These are phyloP conservation scores for Chirona hameri DNA, from an alignment of 2,888 invertebrate genomes.

Conservation along the genomic window DNA sequence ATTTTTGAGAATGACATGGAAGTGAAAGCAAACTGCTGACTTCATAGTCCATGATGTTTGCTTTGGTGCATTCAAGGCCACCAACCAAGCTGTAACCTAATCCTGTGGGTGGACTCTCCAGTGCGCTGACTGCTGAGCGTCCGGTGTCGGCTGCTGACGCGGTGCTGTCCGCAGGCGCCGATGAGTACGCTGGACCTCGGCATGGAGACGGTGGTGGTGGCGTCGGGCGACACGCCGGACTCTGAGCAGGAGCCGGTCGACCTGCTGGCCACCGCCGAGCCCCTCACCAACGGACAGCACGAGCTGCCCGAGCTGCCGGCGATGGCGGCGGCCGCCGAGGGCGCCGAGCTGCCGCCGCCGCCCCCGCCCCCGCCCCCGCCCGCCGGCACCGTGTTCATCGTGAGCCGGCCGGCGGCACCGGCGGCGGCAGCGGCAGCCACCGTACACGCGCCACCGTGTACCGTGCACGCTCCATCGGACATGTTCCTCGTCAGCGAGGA, in stretches of 20 bases:
- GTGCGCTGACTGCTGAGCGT: too few species aligned
- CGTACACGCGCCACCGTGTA: slow-evolving; percentile 12
- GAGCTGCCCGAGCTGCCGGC: not conserved
- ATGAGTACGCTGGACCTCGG: slow-evolving; percentile 22
- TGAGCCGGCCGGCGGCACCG: not conserved
- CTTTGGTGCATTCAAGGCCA: too few species aligned
- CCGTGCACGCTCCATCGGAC: slow-evolving; percentile 1
- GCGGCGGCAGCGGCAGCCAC: not conserved
- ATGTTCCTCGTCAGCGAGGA: not conserved
- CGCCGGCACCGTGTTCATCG: not conserved
- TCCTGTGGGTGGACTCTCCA: not conserved
- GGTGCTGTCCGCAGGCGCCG: not conserved
- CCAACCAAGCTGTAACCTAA: not conserved
- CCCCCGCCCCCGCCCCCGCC: not conserved
- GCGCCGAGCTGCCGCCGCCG: not conserved
- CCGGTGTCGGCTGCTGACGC: not conserved
- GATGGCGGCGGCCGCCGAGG: not conserved
- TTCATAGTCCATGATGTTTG: too few species aligned
- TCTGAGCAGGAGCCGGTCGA: not conserved
- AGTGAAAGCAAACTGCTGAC: too few species aligned
- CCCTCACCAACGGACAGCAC: not conserved
- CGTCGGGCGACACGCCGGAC: not conserved
- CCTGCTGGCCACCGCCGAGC: not conserved
- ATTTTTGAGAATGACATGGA: too few species aligned
- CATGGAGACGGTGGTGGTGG: slow-evolving; percentile 28